Percentiles rank a stretch among this genome's conserved stretches.
Evolutionary conservation across 2,888 invertebrate genomes (phyloP).

Genomic region (Ormia ochracea): DNA sequence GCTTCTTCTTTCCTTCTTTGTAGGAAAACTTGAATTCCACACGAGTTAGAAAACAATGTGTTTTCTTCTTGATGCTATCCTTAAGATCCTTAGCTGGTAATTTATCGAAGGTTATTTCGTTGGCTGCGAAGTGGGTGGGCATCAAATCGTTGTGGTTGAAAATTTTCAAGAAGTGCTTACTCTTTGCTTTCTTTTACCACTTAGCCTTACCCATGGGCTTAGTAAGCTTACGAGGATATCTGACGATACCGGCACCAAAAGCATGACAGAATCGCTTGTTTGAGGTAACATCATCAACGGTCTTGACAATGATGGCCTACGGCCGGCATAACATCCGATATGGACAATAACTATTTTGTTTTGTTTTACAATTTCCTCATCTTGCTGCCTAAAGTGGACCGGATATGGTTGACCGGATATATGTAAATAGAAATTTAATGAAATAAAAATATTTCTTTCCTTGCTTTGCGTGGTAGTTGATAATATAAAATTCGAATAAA

Average conservation of each 20-base stretch:
- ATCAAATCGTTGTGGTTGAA: conserved; percentile 94
- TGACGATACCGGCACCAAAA: conserved; percentile 97
- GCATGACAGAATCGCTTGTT: conserved; percentile 99
- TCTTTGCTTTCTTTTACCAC: conserved; percentile 96
- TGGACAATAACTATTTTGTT: conserved; percentile 99
- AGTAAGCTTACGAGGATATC: conserved; percentile 97
- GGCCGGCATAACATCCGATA: conserved; percentile 98
- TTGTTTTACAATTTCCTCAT: conserved; percentile 99
- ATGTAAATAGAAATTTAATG: too few relatives aligned
- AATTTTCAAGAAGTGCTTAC: conserved; percentile 98
- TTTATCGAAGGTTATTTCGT: conserved; percentile 94
- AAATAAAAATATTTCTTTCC: too few relatives aligned
- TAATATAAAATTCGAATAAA: too few relatives aligned
- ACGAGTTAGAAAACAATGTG: conserved; percentile 95
- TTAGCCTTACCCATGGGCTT: conserved; percentile 96
- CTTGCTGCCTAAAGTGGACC: conserved; percentile 77
- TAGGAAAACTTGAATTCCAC: conserved; percentile 98
- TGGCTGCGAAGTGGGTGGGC: conserved; percentile 96
- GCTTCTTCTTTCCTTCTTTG: conserved; percentile 98
- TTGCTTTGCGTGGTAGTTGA: too few relatives aligned
- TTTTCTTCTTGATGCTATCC: conserved; percentile 97
- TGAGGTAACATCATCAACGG: conserved; percentile 96
- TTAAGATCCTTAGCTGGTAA: conserved; percentile 88
- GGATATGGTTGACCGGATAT: too few relatives aligned
- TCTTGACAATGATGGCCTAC: conserved; percentile 96